Conservation (phyloP, 2,113 vertebrate species). For the Poeciliopsis retropinna region DNA sequence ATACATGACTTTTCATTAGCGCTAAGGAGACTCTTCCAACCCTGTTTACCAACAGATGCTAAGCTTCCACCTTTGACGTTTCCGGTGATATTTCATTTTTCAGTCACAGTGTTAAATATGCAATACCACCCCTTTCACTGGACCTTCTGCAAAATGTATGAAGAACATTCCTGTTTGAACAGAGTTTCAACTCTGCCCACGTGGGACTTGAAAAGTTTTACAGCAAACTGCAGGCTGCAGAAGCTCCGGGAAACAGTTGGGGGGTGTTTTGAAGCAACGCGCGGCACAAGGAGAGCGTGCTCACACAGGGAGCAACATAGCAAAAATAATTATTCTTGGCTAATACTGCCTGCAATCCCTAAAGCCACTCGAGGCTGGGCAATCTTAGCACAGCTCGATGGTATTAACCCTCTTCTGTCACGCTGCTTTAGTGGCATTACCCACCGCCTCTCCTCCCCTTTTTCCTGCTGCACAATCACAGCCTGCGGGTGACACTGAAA, state of each 20-base stretch:
- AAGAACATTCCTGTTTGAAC: constrained; percentile 57
- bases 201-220: constrained; percentile 47
- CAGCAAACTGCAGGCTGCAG: constrained; percentile 38
- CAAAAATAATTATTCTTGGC: constrained; percentile 70
- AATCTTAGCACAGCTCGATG: constrained; percentile 48
- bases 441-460: constrained; percentile 38
- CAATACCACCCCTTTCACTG: constrained; percentile 43
- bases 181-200: constrained; percentile 48
- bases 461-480: constrained; percentile 47
- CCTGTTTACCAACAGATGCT: constrained; percentile 69
- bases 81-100: constrained; percentile 8
- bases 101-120: constrained; percentile 62
- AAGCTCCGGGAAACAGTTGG: constrained; percentile 29
- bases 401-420: constrained; percentile 62
- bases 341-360: constrained; percentile 65
- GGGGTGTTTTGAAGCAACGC: not conserved
- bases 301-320: constrained; percentile 47
- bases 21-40: constrained; percentile 71
- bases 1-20: constrained; percentile 68
- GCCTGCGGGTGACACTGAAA: constrained; percentile 49
- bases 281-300: constrained; percentile 30
- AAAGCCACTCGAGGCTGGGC: constrained; percentile 55
- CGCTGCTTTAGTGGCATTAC: constrained; percentile 52
- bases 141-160: constrained; percentile 46
- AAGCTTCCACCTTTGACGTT: constrained; percentile 38